phyloP scores from a whole-genome alignment of 2,797 vertebrate species.

The Perodicticus potto region DNA sequence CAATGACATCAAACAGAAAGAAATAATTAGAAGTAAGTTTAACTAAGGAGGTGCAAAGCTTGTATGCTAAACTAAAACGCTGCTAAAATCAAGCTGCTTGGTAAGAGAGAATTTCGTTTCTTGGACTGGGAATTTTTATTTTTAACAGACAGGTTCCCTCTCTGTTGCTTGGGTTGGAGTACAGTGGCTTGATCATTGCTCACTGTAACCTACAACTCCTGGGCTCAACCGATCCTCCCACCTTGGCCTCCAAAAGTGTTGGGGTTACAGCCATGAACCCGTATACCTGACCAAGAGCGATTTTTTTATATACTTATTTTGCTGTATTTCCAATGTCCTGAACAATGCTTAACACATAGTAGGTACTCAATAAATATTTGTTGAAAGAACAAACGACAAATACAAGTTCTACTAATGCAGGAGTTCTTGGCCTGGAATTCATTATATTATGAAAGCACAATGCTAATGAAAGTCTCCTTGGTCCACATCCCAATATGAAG shows the following conservation, averaged over 20 bases:
- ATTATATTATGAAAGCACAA: not conserved
- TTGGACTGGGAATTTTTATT: not conserved
- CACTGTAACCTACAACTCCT: not conserved
- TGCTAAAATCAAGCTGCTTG: not conserved
- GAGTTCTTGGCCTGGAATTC: not conserved
- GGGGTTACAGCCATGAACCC: not conserved
- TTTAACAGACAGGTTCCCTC: not conserved
- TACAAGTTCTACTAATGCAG: not conserved
- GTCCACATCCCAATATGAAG: not conserved
- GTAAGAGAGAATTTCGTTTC: not conserved
- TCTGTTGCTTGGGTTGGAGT: not conserved
- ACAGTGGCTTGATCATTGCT: not conserved
- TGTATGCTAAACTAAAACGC: not conserved
- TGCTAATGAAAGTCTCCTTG: not conserved
- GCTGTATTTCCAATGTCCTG: not conserved
- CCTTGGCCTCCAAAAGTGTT: not conserved
- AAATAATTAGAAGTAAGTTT: too few relatives aligned
- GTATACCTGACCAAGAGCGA: not conserved
- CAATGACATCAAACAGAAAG: too few relatives aligned
- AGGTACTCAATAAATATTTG: not conserved
- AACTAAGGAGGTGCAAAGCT: not conserved
- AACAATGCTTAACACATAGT: not conserved
- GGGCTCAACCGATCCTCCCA: not conserved
- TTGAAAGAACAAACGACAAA: not conserved
- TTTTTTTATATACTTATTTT: not conserved